Conservation (phyloP, 2,797 vertebrate species). For the Halcyon badia region DNA sequence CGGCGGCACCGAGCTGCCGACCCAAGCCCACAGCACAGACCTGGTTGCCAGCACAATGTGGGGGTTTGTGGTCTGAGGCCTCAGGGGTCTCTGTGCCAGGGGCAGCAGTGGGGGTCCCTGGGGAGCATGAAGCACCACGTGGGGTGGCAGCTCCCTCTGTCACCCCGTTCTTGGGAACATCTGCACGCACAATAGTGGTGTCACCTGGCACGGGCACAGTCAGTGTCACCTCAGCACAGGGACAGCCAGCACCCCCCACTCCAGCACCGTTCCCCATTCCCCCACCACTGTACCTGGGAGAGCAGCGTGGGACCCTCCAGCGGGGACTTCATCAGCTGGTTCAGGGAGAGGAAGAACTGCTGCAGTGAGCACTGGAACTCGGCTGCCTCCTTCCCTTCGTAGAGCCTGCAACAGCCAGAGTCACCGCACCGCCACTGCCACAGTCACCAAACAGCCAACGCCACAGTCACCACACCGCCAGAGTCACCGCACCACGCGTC, state of each 20-base stretch:
- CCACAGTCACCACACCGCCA: too few relatives aligned
- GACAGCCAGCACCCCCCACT: neutral
- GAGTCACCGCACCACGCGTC: too few relatives aligned
- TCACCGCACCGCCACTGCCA: neutral
- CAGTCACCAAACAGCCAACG: neutral
- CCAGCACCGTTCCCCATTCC: rapidly evolving
- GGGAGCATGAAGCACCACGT: too few relatives aligned
- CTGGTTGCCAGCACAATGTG: too few relatives aligned
- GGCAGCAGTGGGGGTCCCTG: too few relatives aligned
- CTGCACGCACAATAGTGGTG: too few relatives aligned
- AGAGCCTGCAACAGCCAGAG: constrained; percentile 53
- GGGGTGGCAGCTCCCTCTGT: too few relatives aligned
- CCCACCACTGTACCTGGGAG: neutral
- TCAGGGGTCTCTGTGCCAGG: too few relatives aligned
- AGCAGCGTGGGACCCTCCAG: constrained; percentile 59
- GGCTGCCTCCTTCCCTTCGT: constrained; percentile 46
- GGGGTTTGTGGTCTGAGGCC: too few relatives aligned
- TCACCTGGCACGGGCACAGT: too few relatives aligned
- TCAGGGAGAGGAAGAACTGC: constrained; percentile 43
- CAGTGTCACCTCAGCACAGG: neutral
- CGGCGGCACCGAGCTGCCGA: too few relatives aligned
- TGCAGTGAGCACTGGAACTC: constrained; percentile 48
- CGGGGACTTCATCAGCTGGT: constrained; percentile 52
- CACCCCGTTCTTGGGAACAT: neutral
- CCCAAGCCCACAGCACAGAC: too few relatives aligned